Percentiles rank a stretch among this genome's conserved stretches.
Conservation (phyloP, 2,113 vertebrate species). For the Urocynchramus pylzowi region DNA sequence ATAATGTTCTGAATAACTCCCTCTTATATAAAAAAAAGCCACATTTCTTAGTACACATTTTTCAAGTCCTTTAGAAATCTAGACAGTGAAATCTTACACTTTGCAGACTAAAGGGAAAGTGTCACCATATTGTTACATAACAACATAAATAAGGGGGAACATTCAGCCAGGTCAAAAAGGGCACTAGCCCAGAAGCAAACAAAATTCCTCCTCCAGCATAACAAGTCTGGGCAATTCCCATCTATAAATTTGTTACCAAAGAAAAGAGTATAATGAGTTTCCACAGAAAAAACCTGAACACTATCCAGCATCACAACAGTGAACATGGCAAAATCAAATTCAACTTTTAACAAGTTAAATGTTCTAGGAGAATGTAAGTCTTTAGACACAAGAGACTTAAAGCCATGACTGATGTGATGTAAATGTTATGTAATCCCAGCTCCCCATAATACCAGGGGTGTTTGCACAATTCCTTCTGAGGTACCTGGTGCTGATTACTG, state of each 20-base stretch:
- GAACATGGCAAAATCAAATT: neutral
- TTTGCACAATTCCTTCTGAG: neutral
- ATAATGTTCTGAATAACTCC: neutral
- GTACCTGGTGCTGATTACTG: neutral
- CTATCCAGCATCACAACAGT: neutral
- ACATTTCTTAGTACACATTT: neutral
- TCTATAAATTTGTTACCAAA: neutral
- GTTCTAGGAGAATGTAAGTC: neutral
- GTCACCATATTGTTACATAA: neutral
- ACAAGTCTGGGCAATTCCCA: neutral
- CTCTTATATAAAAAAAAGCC: neutral
- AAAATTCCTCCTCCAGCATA: neutral
- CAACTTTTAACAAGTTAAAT: neutral
- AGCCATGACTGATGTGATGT: neutral
- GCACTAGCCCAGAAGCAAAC: neutral
- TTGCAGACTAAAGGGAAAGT: neutral
- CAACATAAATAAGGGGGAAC: neutral
- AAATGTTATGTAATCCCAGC: neutral
- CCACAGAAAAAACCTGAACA: neutral
- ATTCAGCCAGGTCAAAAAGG: neutral
- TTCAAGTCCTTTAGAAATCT: neutral
- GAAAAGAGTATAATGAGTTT: neutral
- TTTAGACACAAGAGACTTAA: neutral
- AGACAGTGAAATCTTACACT: neutral
- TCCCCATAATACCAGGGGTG: neutral